phyloP scores from a whole-genome alignment of 2,113 vertebrate species.

The Chloropsis hardwickii region DNA sequence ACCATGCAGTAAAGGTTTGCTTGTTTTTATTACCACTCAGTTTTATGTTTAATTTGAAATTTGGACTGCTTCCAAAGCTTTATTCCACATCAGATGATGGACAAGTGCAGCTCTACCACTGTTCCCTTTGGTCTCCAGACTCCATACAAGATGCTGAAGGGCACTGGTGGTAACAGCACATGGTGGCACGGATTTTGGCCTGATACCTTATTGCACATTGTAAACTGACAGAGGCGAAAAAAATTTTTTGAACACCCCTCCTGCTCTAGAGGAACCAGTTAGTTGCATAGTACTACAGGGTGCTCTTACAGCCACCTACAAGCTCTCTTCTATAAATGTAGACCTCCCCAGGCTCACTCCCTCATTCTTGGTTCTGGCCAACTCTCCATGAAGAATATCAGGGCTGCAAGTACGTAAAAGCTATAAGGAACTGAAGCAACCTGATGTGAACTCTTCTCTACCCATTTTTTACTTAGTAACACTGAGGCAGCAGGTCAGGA shows the following conservation, averaged over 20 bases:
- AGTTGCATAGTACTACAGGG: background rate
- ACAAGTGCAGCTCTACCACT: background rate
- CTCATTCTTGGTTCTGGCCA: background rate
- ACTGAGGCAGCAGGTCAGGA: background rate
- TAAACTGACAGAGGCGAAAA: background rate
- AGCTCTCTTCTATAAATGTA: background rate
- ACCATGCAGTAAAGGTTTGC: accelerated
- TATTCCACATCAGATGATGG: background rate
- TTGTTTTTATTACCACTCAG: background rate
- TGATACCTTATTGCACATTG: background rate
- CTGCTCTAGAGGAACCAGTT: background rate
- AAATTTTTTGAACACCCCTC: background rate
- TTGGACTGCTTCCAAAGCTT: background rate
- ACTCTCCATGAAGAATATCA: background rate
- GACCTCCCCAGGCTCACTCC: background rate
- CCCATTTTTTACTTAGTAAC: background rate
- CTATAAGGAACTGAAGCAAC: background rate
- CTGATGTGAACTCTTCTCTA: background rate
- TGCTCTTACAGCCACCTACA: background rate
- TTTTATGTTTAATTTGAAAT: background rate
- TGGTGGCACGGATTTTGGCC: accelerated
- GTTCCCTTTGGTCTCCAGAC: background rate
- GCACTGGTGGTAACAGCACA: accelerated
- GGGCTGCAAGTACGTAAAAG: background rate
- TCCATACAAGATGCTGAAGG: background rate